Evolutionary conservation across 2,113 vertebrate genomes (phyloP).

Genomic region (Mus musculus): DNA sequence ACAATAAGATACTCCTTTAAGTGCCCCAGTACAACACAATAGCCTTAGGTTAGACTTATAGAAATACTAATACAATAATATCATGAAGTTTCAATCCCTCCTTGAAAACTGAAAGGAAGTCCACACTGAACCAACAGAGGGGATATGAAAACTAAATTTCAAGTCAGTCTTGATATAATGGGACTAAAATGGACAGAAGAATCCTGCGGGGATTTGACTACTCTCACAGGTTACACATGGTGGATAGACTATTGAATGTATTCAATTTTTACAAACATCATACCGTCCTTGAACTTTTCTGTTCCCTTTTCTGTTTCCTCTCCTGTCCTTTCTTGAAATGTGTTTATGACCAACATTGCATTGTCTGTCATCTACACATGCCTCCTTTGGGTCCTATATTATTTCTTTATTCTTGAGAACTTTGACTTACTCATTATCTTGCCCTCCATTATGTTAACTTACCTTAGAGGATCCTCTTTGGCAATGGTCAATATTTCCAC

Average conservation of each 20-base stretch:
- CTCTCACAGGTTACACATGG: neutral
- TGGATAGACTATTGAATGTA: neutral
- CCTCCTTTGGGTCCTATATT: neutral
- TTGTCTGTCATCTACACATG: neutral
- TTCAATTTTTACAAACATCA: neutral
- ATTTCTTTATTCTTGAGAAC: neutral
- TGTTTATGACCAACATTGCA: neutral
- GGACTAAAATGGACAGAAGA: neutral
- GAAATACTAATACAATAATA: neutral
- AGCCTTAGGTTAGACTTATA: slow-evolving; percentile 64
- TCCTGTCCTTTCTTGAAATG: neutral
- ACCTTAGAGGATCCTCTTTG: neutral
- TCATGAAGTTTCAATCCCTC: neutral
- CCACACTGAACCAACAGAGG: neutral
- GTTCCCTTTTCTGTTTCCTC: neutral
- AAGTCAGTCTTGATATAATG: neutral
- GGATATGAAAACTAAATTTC: neutral
- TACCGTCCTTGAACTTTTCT: neutral
- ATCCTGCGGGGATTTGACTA: neutral
- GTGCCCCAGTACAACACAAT: slow-evolving; percentile 62
- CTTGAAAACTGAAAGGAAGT: neutral
- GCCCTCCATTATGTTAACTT: neutral
- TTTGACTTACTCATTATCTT: neutral
- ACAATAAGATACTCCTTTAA: slow-evolving; percentile 37
- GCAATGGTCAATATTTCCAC: neutral